These are phyloP conservation scores for Caerostris extrusa DNA, from an alignment of 1,140 invertebrate species.

Conservation along the genomic window DNA sequence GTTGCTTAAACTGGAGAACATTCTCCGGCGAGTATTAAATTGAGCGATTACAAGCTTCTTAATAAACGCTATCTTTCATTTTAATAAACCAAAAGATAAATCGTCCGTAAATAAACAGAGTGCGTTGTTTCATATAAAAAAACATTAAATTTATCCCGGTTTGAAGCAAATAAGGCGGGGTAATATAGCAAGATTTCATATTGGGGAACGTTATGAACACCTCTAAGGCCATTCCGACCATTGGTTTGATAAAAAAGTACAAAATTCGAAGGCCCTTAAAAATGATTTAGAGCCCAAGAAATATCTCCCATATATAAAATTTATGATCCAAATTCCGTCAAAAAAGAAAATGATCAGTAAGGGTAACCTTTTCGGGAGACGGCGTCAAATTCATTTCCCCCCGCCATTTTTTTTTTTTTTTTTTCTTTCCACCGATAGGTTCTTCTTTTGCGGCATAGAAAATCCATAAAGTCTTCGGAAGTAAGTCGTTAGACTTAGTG, in stretches of 20 bases:
- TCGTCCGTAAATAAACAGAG: too few species aligned
- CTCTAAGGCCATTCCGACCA: neutral
- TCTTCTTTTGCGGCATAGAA: neutral
- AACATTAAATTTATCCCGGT: neutral
- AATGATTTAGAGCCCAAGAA: constrained; percentile 44
- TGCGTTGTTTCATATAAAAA: neutral
- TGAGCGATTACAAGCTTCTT: too few species aligned
- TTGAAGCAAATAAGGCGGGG: neutral
- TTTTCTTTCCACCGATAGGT: neutral
- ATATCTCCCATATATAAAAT: constrained; percentile 49
- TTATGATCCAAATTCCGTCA: constrained; percentile 55
- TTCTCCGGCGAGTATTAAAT: too few species aligned
- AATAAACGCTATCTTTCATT: too few species aligned
- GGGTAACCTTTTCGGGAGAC: constrained; percentile 37
- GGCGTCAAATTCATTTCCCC: neutral
- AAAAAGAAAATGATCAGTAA: constrained; percentile 19
- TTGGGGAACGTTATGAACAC: neutral
- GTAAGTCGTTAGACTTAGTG: constrained; percentile 19
- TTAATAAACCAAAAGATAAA: too few species aligned
- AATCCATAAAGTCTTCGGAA: constrained; percentile 46
- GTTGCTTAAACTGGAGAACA: too few species aligned
- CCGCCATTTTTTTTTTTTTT: neutral
- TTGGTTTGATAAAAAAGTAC: neutral
- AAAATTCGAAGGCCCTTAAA: constrained; percentile 42
- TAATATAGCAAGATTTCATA: neutral